Evolutionary conservation across 2,797 vertebrate genomes (phyloP).

Genomic region (Crenuchus spilurus): DNA sequence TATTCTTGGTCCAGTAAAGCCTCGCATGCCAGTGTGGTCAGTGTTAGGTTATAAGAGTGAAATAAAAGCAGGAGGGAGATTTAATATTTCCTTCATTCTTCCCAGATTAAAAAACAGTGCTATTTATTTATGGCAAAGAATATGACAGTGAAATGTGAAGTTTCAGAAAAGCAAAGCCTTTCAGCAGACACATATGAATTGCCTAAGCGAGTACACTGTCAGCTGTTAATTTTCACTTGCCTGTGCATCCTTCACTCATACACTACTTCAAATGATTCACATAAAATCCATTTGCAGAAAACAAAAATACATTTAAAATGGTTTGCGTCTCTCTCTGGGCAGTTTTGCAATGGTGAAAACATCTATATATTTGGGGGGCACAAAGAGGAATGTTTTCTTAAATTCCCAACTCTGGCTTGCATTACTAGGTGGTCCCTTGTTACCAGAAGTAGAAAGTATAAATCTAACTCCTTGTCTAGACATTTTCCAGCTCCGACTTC

Average conservation of each 20-base stretch:
- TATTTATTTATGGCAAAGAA: slow-evolving; percentile 24
- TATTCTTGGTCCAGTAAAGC: background rate
- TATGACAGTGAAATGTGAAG: background rate
- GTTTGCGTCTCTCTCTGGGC: slow-evolving; percentile 15
- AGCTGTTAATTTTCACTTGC: background rate
- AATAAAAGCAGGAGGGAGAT: slow-evolving; percentile 22
- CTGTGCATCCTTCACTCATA: background rate
- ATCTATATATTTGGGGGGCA: slow-evolving; percentile 66
- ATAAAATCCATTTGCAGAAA: slow-evolving; percentile 26
- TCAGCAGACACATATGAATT: background rate
- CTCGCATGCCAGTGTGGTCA: slow-evolving; percentile 13
- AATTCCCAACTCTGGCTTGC: slow-evolving; percentile 87
- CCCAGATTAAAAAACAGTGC: slow-evolving; percentile 32
- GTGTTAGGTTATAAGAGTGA: background rate
- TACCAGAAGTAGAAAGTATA: slow-evolving; percentile 93
- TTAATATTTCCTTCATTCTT: slow-evolving; percentile 40
- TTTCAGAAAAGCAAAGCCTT: slow-evolving; percentile 2
- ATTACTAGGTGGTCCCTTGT: slow-evolving; percentile 90
- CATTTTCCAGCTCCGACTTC: slow-evolving; percentile 87
- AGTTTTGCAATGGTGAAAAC: slow-evolving; percentile 64
- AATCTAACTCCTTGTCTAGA: slow-evolving; percentile 92
- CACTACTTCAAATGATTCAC: slow-evolving; percentile 41
- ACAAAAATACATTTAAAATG: background rate
- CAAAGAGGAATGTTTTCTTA: slow-evolving; percentile 81
- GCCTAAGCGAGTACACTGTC: slow-evolving; percentile 14